Conservation (phyloP, 2,888 invertebrate species). For the Spisula solida region DNA sequence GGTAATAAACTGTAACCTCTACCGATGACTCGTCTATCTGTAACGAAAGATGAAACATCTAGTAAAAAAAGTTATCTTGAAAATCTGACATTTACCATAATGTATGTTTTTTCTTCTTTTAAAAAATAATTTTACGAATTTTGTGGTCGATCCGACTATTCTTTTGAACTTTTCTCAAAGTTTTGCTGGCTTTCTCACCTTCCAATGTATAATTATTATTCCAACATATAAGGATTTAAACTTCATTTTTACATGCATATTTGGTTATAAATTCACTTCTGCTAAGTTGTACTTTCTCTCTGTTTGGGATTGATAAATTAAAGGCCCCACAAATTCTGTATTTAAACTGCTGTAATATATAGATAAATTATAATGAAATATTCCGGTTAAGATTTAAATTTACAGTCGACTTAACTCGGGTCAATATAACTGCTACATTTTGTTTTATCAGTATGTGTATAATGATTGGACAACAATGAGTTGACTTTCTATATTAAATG, state of each 20-base stretch:
- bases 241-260: too few species aligned
- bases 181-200: not conserved
- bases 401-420: not conserved
- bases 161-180: not conserved
- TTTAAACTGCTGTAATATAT: too few species aligned
- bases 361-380: too few species aligned
- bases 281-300: too few species aligned
- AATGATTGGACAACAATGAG: conserved; percentile 13
- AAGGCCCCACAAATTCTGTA: too few species aligned
- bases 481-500: conserved; percentile 15
- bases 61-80: not conserved
- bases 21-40: not conserved
- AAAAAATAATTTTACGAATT: not conserved
- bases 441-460: conserved; percentile 2
- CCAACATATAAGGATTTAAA: too few species aligned
- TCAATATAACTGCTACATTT: not conserved
- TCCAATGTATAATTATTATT: too few species aligned
- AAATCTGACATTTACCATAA: not conserved
- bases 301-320: too few species aligned
- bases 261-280: too few species aligned
- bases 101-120: not conserved
- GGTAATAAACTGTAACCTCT: not conserved
- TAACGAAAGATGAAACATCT: not conserved
- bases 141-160: not conserved
- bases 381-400: not conserved